Percentiles rank a stretch among this genome's conserved stretches.
phyloP scores from a whole-genome alignment of 2,888 invertebrate genomes.

The Drosophila rellima region DNA sequence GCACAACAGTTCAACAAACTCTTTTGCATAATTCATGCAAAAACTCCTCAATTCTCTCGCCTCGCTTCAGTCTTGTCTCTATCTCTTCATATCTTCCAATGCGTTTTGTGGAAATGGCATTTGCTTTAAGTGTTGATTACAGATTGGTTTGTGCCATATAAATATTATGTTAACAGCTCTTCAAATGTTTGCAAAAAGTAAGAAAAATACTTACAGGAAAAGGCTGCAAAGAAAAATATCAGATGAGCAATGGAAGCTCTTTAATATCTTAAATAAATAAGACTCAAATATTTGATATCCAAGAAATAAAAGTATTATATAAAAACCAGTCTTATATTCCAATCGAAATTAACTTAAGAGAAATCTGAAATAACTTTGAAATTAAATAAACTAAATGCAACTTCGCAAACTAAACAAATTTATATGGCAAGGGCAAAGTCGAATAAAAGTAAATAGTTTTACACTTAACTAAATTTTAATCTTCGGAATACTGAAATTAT shows the following conservation, averaged over 20 bases:
- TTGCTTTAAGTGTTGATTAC: conserved; percentile 53
- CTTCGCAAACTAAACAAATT: too few species aligned
- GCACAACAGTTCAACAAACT: conserved; percentile 70
- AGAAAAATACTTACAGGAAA: not conserved
- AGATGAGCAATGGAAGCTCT: too few species aligned
- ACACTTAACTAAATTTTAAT: too few species aligned
- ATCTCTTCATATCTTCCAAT: not conserved
- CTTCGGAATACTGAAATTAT: too few species aligned
- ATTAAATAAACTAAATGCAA: not conserved
- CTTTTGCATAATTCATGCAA: conserved; percentile 76
- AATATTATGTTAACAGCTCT: conserved; percentile 35
- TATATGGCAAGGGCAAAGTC: too few species aligned
- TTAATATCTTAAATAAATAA: not conserved
- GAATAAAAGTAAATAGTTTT: too few species aligned
- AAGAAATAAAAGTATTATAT: not conserved
- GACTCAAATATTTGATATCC: not conserved
- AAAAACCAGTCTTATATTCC: not conserved
- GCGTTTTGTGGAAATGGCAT: conserved; percentile 9
- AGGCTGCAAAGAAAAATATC: not conserved
- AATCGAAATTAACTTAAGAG: too few species aligned
- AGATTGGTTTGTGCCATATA: conserved; percentile 21
- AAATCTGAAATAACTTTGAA: not conserved
- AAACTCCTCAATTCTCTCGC: conserved; percentile 37
- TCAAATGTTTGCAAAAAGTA: not conserved
- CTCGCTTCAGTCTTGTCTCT: conserved; percentile 1